Evolutionary conservation across 1,140 invertebrate genomes (phyloP).

Genomic region (Aphis craccivora): DNA sequence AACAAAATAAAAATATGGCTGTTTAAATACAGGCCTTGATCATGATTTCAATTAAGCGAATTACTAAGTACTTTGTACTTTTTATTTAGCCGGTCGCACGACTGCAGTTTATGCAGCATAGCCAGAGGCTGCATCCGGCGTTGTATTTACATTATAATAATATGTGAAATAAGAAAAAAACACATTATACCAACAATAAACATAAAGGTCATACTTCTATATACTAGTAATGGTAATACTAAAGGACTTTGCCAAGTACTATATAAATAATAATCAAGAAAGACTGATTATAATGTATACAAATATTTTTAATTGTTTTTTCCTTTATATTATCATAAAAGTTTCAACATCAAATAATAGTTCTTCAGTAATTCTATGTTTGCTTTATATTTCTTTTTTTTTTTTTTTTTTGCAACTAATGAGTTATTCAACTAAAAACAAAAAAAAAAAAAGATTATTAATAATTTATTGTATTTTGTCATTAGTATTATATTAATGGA

Average conservation of each 20-base stretch:
- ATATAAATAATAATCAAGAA: neutral
- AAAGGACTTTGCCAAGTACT: neutral
- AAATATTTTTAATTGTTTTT: neutral
- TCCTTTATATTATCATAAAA: neutral
- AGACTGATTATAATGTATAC: too few species aligned
- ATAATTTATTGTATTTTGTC: neutral
- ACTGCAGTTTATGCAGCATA: neutral
- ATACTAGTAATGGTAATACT: neutral
- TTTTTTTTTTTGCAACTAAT: neutral
- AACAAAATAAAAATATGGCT: neutral
- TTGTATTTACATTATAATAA: neutral
- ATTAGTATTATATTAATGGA: neutral
- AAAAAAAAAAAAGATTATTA: neutral
- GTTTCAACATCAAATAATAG: neutral
- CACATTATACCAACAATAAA: neutral
- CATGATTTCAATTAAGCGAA: constrained; percentile 4
- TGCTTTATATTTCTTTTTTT: neutral
- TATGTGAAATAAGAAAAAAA: neutral
- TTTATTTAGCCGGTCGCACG: neutral
- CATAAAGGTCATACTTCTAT: neutral
- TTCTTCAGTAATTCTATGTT: neutral
- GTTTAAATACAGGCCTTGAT: neutral
- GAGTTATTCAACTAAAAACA: too few species aligned
- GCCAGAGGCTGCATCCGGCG: neutral
- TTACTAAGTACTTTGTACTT: neutral